phyloP scores from a whole-genome alignment of 2,113 vertebrate species.

The Sinocyclocheilus maitianheensis region DNA sequence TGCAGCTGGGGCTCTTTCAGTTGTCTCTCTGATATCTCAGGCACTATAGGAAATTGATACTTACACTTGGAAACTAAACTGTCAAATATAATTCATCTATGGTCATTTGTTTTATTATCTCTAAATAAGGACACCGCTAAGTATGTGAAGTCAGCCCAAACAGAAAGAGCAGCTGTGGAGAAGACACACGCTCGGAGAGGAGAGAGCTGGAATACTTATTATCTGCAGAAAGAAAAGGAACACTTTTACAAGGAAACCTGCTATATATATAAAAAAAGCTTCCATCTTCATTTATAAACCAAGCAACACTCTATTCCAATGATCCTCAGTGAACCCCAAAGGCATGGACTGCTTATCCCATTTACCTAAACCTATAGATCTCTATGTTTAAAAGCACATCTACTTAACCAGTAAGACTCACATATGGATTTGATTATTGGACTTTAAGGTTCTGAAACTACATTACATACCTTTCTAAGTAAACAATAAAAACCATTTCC shows the following conservation, averaged over 20 bases:
- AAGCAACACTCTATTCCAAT: neutral
- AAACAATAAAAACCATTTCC: neutral
- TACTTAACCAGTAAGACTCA: neutral
- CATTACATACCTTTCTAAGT: neutral
- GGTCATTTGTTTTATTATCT: slow-evolving; percentile 58
- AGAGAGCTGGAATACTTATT: slow-evolving; percentile 37
- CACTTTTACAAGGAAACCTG: slow-evolving; percentile 5
- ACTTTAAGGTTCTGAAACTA: neutral
- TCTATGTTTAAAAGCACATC: slow-evolving; percentile 7
- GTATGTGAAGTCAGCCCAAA: slow-evolving; percentile 52
- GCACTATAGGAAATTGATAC: slow-evolving; percentile 57
- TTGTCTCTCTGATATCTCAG: slow-evolving; percentile 52
- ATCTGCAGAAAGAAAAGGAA: slow-evolving; percentile 31
- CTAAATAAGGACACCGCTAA: slow-evolving; percentile 53
- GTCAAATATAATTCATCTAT: slow-evolving; percentile 59
- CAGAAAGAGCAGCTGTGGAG: slow-evolving; percentile 27
- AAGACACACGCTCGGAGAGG: slow-evolving; percentile 1
- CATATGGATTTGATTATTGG: neutral
- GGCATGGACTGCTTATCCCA: neutral
- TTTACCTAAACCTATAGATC: slow-evolving; percentile 5
- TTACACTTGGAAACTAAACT: slow-evolving; percentile 60
- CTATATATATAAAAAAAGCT: neutral
- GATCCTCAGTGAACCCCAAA: slow-evolving; percentile 16
- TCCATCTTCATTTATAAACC: slow-evolving; percentile 23
- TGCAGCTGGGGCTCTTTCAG: slow-evolving; percentile 50